Percentiles rank a stretch among this genome's conserved stretches.
These are phyloP conservation scores for Thymelicus lineola DNA, from an alignment of 2,888 invertebrate species.

Conservation along the genomic window DNA sequence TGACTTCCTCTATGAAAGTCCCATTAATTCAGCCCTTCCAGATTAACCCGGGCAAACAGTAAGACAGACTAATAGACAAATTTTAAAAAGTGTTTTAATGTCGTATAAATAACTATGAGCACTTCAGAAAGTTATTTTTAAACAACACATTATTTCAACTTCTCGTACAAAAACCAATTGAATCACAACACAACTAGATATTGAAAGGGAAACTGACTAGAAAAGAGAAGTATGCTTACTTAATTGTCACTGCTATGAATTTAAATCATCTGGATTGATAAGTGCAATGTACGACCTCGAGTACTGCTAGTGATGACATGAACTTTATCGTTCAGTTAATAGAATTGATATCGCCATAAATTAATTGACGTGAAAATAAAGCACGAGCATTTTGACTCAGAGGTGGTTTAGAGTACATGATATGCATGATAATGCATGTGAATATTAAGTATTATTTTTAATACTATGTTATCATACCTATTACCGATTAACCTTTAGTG, in stretches of 20 bases:
- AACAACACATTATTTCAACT: too few species aligned
- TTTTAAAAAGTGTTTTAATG: too few species aligned
- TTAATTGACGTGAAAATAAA: constrained; percentile 51
- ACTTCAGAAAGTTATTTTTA: too few species aligned
- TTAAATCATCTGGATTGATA: constrained; percentile 47
- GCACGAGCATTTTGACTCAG: constrained; percentile 56
- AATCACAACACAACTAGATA: not conserved
- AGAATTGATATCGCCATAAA: constrained; percentile 54
- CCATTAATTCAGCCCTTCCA: too few species aligned
- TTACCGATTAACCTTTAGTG: not conserved
- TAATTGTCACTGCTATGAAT: constrained; percentile 40
- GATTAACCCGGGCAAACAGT: too few species aligned
- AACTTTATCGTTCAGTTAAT: constrained; percentile 50
- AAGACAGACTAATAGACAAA: too few species aligned
- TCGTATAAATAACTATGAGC: too few species aligned
- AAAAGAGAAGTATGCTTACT: constrained; percentile 5
- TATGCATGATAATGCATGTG: not conserved
- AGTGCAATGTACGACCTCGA: constrained; percentile 68
- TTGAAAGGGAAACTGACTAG: not conserved
- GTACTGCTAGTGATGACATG: constrained; percentile 45
- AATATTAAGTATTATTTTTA: not conserved
- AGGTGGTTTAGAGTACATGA: not conserved
- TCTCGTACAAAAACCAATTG: too few species aligned
- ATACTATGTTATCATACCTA: not conserved
- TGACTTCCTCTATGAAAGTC: too few species aligned